These are phyloP conservation scores for Vanessa tameamea DNA, from an alignment of 1,140 invertebrate genomes.

Conservation along the genomic window DNA sequence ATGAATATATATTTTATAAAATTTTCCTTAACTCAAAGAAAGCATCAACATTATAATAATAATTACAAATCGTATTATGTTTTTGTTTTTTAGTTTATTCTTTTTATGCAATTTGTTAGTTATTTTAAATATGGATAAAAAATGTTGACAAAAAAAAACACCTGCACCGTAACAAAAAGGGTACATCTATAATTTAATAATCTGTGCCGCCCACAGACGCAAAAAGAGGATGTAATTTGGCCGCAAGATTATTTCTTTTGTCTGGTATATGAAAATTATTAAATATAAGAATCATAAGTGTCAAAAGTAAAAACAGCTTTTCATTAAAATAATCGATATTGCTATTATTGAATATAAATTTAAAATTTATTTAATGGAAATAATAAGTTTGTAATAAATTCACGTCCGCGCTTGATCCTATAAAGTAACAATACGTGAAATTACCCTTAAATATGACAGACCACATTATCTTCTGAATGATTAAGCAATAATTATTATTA, in stretches of 20 bases:
- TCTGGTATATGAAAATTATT: neutral
- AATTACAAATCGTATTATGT: neutral
- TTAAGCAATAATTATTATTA: conserved; percentile 15
- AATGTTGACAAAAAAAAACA: neutral
- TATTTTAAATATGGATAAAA: neutral
- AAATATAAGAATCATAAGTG: neutral
- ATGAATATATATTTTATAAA: too few relatives aligned
- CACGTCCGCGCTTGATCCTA: too few relatives aligned
- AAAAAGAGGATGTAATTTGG: conserved; percentile 9
- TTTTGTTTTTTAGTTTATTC: neutral
- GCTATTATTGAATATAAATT: too few relatives aligned
- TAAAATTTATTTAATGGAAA: neutral
- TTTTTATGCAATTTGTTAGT: neutral
- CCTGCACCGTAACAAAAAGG: neutral
- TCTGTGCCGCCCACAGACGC: neutral
- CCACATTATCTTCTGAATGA: neutral
- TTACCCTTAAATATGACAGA: neutral
- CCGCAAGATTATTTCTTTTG: conserved; percentile 1
- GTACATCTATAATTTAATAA: neutral
- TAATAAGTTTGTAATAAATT: neutral
- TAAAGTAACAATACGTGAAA: neutral
- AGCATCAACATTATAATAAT: too few relatives aligned
- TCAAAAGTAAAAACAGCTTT: too few relatives aligned
- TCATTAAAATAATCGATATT: too few relatives aligned
- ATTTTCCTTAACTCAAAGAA: too few relatives aligned